Evolutionary conservation across 2,797 vertebrate species (phyloP).

Genomic region (Zenarchopterus dispar): DNA sequence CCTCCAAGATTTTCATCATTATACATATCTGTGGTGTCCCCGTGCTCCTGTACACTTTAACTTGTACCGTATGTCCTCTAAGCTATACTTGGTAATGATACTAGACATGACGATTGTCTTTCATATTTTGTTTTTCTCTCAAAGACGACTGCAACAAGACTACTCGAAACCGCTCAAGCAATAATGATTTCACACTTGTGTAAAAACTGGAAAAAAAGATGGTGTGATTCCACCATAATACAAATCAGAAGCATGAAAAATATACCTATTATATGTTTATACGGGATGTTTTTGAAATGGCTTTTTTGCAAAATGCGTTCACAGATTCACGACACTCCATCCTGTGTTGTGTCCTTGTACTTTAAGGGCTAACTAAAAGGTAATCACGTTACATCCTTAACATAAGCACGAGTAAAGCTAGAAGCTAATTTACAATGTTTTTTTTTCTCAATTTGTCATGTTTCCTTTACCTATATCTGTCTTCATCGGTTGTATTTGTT

Average conservation of each 20-base stretch:
- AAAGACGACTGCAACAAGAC: constrained; percentile 7
- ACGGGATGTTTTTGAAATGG: constrained; percentile 39
- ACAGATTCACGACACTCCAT: constrained; percentile 59
- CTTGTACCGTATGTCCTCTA: constrained; percentile 6
- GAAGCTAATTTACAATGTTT: constrained; percentile 3
- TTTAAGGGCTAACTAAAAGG: constrained; percentile 44
- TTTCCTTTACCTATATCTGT: constrained; percentile 14
- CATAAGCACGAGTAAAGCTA: constrained; percentile 17
- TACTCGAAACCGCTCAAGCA: constrained; percentile 16
- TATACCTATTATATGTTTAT: constrained; percentile 25
- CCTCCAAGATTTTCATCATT: constrained; percentile 18
- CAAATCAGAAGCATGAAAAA: constrained; percentile 46
- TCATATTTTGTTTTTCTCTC: constrained; percentile 12
- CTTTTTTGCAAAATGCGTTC: constrained; percentile 37
- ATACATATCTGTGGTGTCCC: constrained; percentile 19
- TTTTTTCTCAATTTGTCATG: not conserved
- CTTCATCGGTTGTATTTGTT: constrained; percentile 21
- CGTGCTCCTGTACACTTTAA: constrained; percentile 4
- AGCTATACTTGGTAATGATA: constrained; percentile 43
- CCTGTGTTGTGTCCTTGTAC: constrained; percentile 42
- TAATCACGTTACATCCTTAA: constrained; percentile 22
- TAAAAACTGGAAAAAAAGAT: constrained; percentile 13
- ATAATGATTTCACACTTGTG: constrained; percentile 1
- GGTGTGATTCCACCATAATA: constrained; percentile 28
- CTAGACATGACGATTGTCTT: constrained; percentile 15